Percentiles rank a stretch among this genome's conserved stretches.
Conservation (phyloP, 2,113 vertebrate genomes). For the Rhinoptilus africanus region DNA sequence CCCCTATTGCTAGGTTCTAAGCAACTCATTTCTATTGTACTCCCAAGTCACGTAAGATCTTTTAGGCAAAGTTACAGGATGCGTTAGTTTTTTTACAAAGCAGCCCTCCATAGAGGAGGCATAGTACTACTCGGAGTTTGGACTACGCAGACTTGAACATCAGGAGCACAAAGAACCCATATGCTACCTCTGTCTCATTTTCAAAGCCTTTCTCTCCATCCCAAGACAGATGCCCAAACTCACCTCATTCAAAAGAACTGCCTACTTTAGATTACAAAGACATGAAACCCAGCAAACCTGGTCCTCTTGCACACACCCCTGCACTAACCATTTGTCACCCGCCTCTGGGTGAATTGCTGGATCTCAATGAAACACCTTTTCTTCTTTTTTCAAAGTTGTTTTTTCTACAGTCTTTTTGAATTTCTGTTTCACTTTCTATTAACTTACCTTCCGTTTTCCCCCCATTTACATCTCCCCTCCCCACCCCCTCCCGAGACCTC, state of each 20-base stretch:
- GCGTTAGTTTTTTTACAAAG: background rate
- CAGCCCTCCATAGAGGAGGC: background rate
- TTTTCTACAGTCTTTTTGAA: background rate
- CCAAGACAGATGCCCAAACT: background rate
- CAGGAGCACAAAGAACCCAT: background rate
- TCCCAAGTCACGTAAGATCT: background rate
- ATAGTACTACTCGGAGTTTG: no score
- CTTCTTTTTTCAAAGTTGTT: background rate
- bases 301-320: background rate
- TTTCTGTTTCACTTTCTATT: background rate
- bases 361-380: background rate
- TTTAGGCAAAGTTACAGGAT: background rate
- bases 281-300: background rate
- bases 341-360: background rate
- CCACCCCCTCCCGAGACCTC: background rate
- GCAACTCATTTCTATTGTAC: background rate
- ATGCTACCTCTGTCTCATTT: background rate
- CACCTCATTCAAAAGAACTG: background rate
- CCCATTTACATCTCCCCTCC: background rate
- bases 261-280: background rate
- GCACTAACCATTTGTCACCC: background rate
- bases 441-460: background rate
- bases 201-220: background rate
- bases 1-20: background rate
- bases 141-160: background rate